Base-by-base conservation (phyloP, 2,797 vertebrate genomes). In the Premnoplex brunnescens region DNA sequence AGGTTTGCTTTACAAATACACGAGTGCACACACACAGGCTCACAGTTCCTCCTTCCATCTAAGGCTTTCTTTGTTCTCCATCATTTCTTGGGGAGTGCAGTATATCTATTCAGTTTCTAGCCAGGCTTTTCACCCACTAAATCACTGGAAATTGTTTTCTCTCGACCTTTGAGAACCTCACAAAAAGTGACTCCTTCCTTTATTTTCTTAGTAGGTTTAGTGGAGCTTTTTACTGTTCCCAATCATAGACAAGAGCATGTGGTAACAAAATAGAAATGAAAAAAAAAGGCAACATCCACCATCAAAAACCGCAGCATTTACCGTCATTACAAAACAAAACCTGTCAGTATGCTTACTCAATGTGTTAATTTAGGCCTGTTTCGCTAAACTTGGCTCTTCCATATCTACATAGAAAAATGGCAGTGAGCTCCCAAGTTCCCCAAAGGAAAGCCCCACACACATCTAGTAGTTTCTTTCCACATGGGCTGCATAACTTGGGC, bases 371-470 rank as follows among this genome's bases (percentile, higher is more conserved):
- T 41, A 49, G 67, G 32, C 3, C 7, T 0, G 0, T 49, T 88
- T 80, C 83, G 49, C 44, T 54, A 63, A 94, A 59, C 12, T 27
- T 27, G 8, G 11, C 18, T 77, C 6, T 44, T 71, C 36, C 19
- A 8, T 30, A 32, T 48, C 20, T 46, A 16, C 7, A 7, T 55
- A 30, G 20, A 69, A 76, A 85, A 85, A 58, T 8, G 14, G 11
- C 34, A 62, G 10, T 7, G 14, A 49, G 15, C 12, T 80, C 37
- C 22, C 66, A 89, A 4, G 12, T 34, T 89, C 37, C 46, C 41
- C 1, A 2, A 34, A 83, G 26, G 12, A 71, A 89, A 73, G 22
- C 13, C 6, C 4, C 37, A 0, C 0, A 0, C 9, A 41, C 12
- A 46, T 4, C 14, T 36, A 8, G 3, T 23, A 27, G 18, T 73